Base-by-base conservation (phyloP, 1,140 invertebrate genomes). In the Zelostemma sp. region DNA sequence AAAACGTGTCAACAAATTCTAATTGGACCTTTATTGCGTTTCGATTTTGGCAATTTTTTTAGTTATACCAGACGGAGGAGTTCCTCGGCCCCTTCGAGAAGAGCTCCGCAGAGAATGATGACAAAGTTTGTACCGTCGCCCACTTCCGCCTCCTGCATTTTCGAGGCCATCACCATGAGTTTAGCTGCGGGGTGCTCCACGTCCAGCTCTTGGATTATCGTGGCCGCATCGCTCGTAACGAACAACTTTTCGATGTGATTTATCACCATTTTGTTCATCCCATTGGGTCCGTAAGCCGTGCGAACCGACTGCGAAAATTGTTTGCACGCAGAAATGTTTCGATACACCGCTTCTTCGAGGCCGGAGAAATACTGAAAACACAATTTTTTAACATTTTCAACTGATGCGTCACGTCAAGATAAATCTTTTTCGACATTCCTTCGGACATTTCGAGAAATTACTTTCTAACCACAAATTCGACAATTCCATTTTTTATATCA, bases 251-350 rank as follows among this genome's bases (percentile, higher is more conserved):
- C 97, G 68, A 99, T 89, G 78, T 99, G 97, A 86, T 99, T 99
- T 28, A 99, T 99, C 5, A 99, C 92, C 93, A 99, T 99, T 88
- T 99, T 99, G 82, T 99, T 99, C 93, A 99, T 97, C 12, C 98
- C 97, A 90, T 93, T 97, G 12, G 98, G 98, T 0, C 98, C 98
- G 87, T 97, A 99, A 8, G 97, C 95, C 28, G 97, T 96, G 58
- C 92, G 91, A 1, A 99, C 91, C 63, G 96, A 97, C 74, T 95
- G 91, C 11, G 96, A 90, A 77, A 99, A 95, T 80, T 98, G 92
- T 84, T 97, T 97, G 85, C 97, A 99, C 16, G 98, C 97, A 75
- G 90, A 91, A 68, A 99, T 99, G 80, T 99, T 99, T 47, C 97
- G 89, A 77, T 91, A 95, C 0, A 99, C 96, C 6, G 97, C 96